These are phyloP conservation scores for Suricata suricatta DNA, from an alignment of 2,113 vertebrate genomes.

Conservation along the genomic window DNA sequence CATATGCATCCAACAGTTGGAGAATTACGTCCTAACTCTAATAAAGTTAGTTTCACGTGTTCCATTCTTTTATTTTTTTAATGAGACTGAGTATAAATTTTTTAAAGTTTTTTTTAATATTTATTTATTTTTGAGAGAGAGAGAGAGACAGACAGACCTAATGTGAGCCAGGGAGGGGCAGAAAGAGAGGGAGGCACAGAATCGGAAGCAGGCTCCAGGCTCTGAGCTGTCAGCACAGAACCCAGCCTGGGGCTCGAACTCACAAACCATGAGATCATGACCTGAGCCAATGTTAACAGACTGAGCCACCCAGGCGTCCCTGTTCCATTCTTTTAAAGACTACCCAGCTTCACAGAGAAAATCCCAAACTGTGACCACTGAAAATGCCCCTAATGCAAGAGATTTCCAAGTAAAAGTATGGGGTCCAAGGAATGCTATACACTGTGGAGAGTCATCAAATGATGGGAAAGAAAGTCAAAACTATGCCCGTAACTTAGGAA, in stretches of 20 bases:
- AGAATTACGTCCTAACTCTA: background rate
- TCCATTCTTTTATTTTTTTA: background rate
- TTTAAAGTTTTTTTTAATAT: no score
- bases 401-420: background rate
- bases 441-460: background rate
- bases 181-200: no score
- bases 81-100: no score
- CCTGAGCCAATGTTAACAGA: no score
- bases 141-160: no score
- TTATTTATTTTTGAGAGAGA: no score
- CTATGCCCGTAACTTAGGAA: background rate
- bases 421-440: background rate
- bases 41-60: background rate
- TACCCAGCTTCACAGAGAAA: background rate
- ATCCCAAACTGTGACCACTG: background rate
- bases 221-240: no score
- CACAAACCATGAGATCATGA: no score
- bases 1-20: background rate
- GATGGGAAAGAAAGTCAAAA: background rate
- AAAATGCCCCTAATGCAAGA: background rate
- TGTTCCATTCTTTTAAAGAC: background rate
- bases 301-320: no score
- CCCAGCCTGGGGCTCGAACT: no score
- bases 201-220: no score
- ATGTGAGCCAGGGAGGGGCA: no score